Conservation (phyloP, 1,140 invertebrate genomes). For the Sipha flava region DNA sequence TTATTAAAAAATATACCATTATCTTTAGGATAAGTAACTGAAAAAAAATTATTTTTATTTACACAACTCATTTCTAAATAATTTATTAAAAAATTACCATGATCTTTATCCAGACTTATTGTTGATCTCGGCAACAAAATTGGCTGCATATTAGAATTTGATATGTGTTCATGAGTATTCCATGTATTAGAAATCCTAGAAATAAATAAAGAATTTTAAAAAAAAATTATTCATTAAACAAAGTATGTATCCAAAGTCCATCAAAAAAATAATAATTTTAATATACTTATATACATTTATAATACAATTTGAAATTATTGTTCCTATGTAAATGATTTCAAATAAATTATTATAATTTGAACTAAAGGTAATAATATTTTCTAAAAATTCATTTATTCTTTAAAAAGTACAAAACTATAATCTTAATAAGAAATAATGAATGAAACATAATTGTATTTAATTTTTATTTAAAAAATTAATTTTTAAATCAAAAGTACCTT, state of each 20-base stretch:
- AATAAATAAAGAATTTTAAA: background rate
- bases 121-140: background rate
- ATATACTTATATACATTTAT: too few species aligned
- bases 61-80: background rate
- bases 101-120: conserved; percentile 9
- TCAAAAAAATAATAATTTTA: too few species aligned
- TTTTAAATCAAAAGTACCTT: background rate
- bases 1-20: background rate
- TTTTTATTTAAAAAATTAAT: too few species aligned
- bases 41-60: background rate
- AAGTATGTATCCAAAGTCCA: too few species aligned
- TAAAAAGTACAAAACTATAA: too few species aligned
- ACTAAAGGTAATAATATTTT: too few species aligned
- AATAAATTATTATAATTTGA: too few species aligned
- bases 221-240: background rate
- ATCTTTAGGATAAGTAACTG: conserved; percentile 1
- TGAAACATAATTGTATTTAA: too few species aligned
- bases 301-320: too few species aligned
- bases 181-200: background rate
- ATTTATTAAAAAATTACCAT: background rate
- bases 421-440: too few species aligned
- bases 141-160: background rate
- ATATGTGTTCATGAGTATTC: background rate
- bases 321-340: too few species aligned
- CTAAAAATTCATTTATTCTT: too few species aligned